phyloP scores from a whole-genome alignment of 2,113 vertebrate species.

The Paratilapia polleni region DNA sequence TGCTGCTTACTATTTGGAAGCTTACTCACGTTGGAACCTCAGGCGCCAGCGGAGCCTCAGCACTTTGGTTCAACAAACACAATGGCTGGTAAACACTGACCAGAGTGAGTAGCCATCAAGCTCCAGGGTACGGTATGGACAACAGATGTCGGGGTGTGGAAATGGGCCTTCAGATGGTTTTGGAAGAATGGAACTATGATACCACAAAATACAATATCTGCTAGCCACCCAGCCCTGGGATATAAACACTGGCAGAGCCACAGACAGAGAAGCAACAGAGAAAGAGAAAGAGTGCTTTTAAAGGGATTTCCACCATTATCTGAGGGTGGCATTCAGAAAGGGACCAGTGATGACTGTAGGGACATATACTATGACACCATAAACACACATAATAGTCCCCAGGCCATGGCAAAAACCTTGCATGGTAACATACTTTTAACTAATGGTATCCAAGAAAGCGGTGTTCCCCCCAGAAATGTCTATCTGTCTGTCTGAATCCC shows the following conservation, averaged over 20 bases:
- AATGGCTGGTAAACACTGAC: slow-evolving; percentile 63
- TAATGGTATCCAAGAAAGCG: not conserved
- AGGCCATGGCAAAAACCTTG: slow-evolving; percentile 3
- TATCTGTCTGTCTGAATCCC: not conserved
- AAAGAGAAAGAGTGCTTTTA: slow-evolving; percentile 23
- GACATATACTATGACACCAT: slow-evolving; percentile 4
- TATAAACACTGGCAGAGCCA: slow-evolving; percentile 49
- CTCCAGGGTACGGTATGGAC: slow-evolving; percentile 58
- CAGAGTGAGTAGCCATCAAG: slow-evolving; percentile 52
- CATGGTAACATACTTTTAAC: not conserved
- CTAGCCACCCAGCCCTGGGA: slow-evolving; percentile 49
- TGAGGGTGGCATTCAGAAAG: not conserved
- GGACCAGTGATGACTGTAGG: slow-evolving; percentile 8
- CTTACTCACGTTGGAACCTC: slow-evolving; percentile 51
- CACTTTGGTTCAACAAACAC: slow-evolving; percentile 53
- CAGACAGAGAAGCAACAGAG: slow-evolving; percentile 48
- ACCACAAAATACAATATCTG: slow-evolving; percentile 56
- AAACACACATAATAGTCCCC: slow-evolving; percentile 4
- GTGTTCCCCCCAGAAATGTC: not conserved
- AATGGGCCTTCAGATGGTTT: slow-evolving; percentile 53
- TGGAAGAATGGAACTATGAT: slow-evolving; percentile 48
- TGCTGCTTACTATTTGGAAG: slow-evolving; percentile 43
- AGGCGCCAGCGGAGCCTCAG: slow-evolving; percentile 47
- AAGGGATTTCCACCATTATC: slow-evolving; percentile 40
- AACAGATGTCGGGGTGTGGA: slow-evolving; percentile 65